Evolutionary conservation across 35 echinoderm and acorn worm genomes (phyloP), one percentile per base, ranked within the genome.

Genomic region (Chiridota heheva): DNA sequence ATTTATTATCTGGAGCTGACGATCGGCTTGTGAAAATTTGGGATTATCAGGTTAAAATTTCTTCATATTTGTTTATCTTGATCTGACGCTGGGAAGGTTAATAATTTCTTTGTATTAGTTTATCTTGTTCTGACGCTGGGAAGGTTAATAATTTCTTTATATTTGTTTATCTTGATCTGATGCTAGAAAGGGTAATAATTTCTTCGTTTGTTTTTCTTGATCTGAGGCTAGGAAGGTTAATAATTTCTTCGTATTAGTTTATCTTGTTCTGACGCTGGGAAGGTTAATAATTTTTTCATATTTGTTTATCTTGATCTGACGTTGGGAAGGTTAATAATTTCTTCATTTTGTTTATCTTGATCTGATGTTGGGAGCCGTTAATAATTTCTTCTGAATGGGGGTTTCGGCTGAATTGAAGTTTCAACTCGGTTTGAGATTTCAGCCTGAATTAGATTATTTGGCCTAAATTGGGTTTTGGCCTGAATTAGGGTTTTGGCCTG

Each of bases 41-140:
- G 95, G 95, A 98, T 65, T 98, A 98, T 58, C 95, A 98, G 89
- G 95, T 98, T 76, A n/a, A n/a, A 67, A 53, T 53, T 53, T 13
- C 12, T 53, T 53, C 35, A 69, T 32, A 6, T 25, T 42, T 75
- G 5, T 6, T 28, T 6, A 13, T 8, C n/a, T 51, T 12, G 8
- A 12, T 51, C 8, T 12, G 47, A 51, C 8, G 47, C 47, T 29
- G 86, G 36, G 16, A 34, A 24, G n/a, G 8, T 7, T 2, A 7
- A 24, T 58, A 58, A 24, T 58, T 7, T 58, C 2, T 3, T 4
- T 18, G 63, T 18, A n/a, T 24, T 67, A 2, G 27, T 28, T 6
- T 5, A 5, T 67, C 27, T 67, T 12, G 37, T 18, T 31, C 28
- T 3, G 8, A 12, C 47, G 8, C n/a, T 8, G 47, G 47, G 47